phyloP scores from a whole-genome alignment of 64 coral and sea anemone genomes.

The Anthopleura sola region DNA sequence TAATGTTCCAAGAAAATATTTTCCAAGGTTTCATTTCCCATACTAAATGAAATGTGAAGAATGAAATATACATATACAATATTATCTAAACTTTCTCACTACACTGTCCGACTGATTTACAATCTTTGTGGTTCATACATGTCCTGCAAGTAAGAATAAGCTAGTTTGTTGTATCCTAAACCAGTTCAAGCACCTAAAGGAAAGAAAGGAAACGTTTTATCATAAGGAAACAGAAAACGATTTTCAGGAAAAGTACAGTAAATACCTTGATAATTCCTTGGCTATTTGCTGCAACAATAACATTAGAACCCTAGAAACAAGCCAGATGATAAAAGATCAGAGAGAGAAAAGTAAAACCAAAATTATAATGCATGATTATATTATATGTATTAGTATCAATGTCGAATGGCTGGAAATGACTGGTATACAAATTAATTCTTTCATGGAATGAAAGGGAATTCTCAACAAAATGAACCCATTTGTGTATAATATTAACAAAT shows the following conservation, averaged over 20 bases:
- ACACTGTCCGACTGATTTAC: not conserved
- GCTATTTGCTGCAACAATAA: constrained; percentile 84
- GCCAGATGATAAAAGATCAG: too few relatives aligned
- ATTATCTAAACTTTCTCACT: not conserved
- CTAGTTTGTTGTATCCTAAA: not conserved
- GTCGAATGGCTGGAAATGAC: too few relatives aligned
- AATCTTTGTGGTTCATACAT: not conserved
- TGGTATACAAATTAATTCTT: too few relatives aligned
- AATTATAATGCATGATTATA: too few relatives aligned
- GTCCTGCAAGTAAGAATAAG: not conserved
- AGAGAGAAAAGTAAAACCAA: too few relatives aligned
- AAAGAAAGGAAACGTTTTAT: not conserved
- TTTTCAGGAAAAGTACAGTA: not conserved
- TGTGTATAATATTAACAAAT: too few relatives aligned
- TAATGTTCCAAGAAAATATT: too few relatives aligned
- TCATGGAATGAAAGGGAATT: too few relatives aligned
- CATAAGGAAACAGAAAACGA: not conserved
- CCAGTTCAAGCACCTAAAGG: constrained; percentile 3
- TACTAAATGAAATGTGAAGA: not conserved
- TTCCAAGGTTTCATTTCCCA: too few relatives aligned
- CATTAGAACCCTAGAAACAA: constrained; percentile 66
- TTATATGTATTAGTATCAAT: too few relatives aligned
- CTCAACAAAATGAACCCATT: too few relatives aligned
- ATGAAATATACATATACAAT: not conserved
- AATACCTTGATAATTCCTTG: constrained; percentile 82